Evolutionary conservation across 2,888 invertebrate species (phyloP).

Genomic region (Rapana venosa): DNA sequence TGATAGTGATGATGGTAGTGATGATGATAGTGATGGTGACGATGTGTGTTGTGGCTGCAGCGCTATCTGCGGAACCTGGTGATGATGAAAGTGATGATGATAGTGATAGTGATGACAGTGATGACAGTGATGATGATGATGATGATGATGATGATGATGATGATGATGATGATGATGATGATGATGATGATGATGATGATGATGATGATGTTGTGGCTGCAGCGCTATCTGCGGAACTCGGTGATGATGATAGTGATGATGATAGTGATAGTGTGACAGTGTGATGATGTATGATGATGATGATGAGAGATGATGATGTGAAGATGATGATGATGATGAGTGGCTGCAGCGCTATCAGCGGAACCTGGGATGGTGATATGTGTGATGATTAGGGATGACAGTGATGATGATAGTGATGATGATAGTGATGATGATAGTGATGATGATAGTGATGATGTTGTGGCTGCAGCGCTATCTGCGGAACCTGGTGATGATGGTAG

Average conservation of each 20-base stretch:
- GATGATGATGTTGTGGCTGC: not conserved
- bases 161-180: not conserved
- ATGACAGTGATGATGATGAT: not conserved
- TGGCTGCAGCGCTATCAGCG: no score
- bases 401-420: no score
- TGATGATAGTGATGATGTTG: not conserved
- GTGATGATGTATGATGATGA: not conserved
- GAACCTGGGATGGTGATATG: no score
- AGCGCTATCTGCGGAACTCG: no score
- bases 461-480: no score
- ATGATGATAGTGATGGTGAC: not conserved
- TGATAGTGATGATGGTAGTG: no score
- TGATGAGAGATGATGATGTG: not conserved
- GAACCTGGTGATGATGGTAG: not conserved
- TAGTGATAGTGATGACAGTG: not conserved
- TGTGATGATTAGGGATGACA: no score
- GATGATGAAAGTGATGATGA: not conserved
- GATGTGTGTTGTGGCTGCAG: not conserved
- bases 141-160: slow-evolving; percentile 1
- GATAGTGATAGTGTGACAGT: not conserved
- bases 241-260: not conserved
- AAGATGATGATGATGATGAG: not conserved
- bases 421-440: no score
- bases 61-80: no score
- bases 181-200: not conserved